phyloP scores from a whole-genome alignment of 2,888 invertebrate species.

The Agrenia bidenticulata region DNA sequence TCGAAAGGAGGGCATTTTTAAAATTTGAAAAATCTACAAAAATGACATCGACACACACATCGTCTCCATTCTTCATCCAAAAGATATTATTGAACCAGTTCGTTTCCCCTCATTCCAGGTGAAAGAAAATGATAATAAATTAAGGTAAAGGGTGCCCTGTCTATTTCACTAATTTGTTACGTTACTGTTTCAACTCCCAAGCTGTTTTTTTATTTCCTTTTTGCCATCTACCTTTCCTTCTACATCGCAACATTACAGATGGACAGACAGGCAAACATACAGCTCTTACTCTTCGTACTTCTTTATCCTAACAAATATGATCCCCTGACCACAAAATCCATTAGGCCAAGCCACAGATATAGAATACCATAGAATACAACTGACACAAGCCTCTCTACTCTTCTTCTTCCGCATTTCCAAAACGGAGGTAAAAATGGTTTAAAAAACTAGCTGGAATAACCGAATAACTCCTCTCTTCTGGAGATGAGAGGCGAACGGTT shows the following conservation, averaged over 20 bases:
- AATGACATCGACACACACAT: too few species aligned
- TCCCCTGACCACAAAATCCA: conserved; percentile 6
- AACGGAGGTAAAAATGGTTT: not conserved
- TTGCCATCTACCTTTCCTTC: not conserved
- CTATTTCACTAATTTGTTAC: conserved; percentile 15
- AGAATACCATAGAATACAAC: not conserved
- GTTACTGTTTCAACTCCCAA: conserved; percentile 16
- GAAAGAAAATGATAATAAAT: conserved; percentile 49
- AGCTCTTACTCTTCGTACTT: not conserved
- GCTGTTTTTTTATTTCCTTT: not conserved
- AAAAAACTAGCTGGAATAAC: too few species aligned
- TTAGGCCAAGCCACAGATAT: not conserved
- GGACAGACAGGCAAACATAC: not conserved
- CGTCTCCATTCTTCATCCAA: too few species aligned
- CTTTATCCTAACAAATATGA: conserved; percentile 4
- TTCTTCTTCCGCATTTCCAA: conserved; percentile 2
- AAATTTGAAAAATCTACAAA: too few species aligned
- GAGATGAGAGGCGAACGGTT: not conserved
- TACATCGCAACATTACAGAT: not conserved
- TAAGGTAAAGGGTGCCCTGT: conserved; percentile 49
- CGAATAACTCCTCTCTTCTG: too few species aligned
- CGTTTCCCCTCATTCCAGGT: not conserved
- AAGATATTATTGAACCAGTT: too few species aligned
- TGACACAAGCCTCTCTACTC: too few species aligned
- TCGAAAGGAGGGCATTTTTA: too few species aligned